Percentiles rank a stretch among this genome's conserved stretches.
phyloP scores from a whole-genome alignment of 2,888 invertebrate species.

The Nemotelus pantherinus region DNA sequence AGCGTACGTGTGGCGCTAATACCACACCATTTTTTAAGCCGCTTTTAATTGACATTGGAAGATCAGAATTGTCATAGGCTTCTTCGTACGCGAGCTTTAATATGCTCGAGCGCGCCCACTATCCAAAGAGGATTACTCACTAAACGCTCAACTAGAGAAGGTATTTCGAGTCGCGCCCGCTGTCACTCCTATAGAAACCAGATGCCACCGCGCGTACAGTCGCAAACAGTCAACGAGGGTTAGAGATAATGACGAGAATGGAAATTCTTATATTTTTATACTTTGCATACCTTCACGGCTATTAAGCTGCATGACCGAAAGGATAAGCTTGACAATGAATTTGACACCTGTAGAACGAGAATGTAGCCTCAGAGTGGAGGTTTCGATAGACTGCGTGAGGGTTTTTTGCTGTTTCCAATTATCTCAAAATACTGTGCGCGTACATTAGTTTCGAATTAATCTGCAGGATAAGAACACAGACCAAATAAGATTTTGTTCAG shows the following conservation, averaged over 20 bases:
- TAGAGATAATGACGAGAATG: slow-evolving; percentile 23
- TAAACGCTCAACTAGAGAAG: slow-evolving; percentile 37
- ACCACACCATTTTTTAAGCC: slow-evolving; percentile 46
- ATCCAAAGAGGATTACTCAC: slow-evolving; percentile 38
- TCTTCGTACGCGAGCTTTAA: slow-evolving; percentile 44
- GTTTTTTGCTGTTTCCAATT: slow-evolving; percentile 17
- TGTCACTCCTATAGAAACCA: slow-evolving; percentile 5
- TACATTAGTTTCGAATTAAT: slow-evolving; percentile 32
- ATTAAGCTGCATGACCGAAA: slow-evolving; percentile 35
- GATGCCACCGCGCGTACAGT: slow-evolving; percentile 17
- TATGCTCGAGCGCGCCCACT: slow-evolving; percentile 43
- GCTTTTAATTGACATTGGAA: slow-evolving; percentile 49
- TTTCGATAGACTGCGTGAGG: neutral
- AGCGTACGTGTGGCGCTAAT: slow-evolving; percentile 49
- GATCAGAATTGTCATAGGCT: slow-evolving; percentile 47
- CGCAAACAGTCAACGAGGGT: neutral
- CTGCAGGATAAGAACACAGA: neutral
- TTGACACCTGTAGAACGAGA: slow-evolving; percentile 38
- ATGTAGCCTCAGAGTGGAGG: slow-evolving; percentile 10
- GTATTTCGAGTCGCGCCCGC: slow-evolving; percentile 11
- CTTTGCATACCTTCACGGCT: slow-evolving; percentile 37
- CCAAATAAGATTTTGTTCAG: neutral
- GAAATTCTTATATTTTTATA: slow-evolving; percentile 20
- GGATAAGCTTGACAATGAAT: slow-evolving; percentile 43
- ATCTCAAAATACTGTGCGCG: neutral